Base-by-base conservation (phyloP, 2,113 vertebrate species). In the Python bivittatus region DNA sequence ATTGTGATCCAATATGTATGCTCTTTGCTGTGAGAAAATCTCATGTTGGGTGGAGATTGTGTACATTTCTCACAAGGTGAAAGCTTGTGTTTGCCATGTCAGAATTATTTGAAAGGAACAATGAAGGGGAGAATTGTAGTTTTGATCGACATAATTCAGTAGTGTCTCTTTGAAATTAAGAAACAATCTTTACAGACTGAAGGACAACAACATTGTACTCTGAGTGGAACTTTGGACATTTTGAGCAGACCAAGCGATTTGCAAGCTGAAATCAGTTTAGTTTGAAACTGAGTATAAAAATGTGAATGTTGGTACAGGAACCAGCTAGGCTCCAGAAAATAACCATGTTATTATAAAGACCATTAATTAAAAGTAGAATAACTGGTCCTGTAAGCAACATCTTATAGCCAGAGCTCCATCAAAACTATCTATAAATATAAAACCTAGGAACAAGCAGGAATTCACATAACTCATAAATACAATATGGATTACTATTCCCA, bases 261-360 rank as follows among this genome's bases (percentile, higher is more conserved):
- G 22, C 48, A 56, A 56, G 52, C 48, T 90, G 54, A 95, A 95
- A 91, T 61, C 92, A 94, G 88, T 15, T 84, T 85, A 23, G 11
- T 23, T 44, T 48, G 29, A 85, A 58, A 0, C 84, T 92, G 84
- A 88, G n/a, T 64, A 92, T 91, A 54, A 90, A 13, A 23, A 86
- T 93, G 86, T 88, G 58, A 10, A 68, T 89, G 9, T 54, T 23
- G 54, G 68, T 93, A 38, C 57, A 88, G 44, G 90, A 33, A 44
- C 57, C 57, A 64, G 15, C 44, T 84, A 88, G 86, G 38, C 6
- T 60, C 88, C 7, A 94, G 15, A 88, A 79, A 93, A 2, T 90
- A n/a, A 57, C 86, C 89, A 33, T 53, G n/a, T n/a, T 29, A 88
- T 91, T 88, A 91, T 91, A 91, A 93, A 93, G 93, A 83, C 85